Evolutionary conservation across 1,140 invertebrate species (phyloP), one percentile per base, ranked within the genome.

Genomic region (Nasonia vitripennis): DNA sequence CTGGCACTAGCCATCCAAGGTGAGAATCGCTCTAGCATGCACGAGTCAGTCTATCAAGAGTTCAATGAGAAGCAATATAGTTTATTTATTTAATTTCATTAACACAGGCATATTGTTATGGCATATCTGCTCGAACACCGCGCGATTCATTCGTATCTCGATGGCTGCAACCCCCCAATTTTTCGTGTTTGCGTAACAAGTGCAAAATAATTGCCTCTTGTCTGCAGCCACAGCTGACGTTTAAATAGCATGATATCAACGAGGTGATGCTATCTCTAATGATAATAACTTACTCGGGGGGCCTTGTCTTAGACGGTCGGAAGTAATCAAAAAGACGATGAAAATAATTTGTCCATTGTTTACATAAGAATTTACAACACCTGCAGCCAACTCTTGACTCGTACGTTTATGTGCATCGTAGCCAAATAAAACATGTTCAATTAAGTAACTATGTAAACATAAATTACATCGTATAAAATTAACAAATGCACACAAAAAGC

Each of bases 271-370:
- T 83, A 83, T 83, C 81, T 68, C 67, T 23, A 68, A 68, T 68
- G 41, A 83, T 83, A 17, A 78, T 83, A 83, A 78, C 7, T 34
- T 75, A 45, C 14, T 68, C 17, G 2, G 9, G 20, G 41, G 34
- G 70, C 37, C 74, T 78, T 78, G 74, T 78, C 6, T 83, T 45
- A 77, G 55, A 77, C 14, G 34, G 34, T 78, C 31, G 81, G 74
- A 77, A 83, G 55, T 78, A 75, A 62, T 78, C 11, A 71, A 27
- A 48, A 20, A 83, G 2, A 9, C 10, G n/a, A 77, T 78, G 51
- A 68, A 78, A 78, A 83, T 68, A 62, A 75, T 75, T 74, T 62
- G 68, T 51, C 27, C 48, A 81, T 73, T 83, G 51, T 83, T 80
- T 75, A 67, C 37, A 75, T 75, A 62, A 75, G 23, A n/a, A 41